A percentile compares a stretch with the other conserved stretches of the same genome.
Conservation (phyloP, 2,888 invertebrate genomes). For the Bunonema sp. region DNA sequence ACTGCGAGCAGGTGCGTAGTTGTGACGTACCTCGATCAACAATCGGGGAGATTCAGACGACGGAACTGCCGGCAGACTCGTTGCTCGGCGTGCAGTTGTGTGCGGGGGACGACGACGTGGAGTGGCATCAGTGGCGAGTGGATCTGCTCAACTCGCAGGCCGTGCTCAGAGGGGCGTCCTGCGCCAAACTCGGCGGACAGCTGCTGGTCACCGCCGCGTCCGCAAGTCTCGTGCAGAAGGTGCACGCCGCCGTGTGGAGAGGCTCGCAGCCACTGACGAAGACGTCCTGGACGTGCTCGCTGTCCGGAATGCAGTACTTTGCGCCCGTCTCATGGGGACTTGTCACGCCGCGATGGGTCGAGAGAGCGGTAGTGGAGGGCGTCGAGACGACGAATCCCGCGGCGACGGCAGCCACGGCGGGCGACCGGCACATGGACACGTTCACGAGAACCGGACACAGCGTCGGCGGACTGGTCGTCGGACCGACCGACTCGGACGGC, state of each 20-base stretch:
- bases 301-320: constrained; percentile 96
- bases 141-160: constrained; percentile 75
- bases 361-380: no score
- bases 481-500: no score
- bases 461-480: no score
- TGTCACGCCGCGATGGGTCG: no score
- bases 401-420: no score
- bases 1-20: constrained; percentile 73
- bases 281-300: constrained; percentile 80
- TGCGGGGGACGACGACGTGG: constrained; percentile 72
- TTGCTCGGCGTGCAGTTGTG: constrained; percentile 72
- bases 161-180: no score
- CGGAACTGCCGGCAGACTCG: constrained; percentile 50
- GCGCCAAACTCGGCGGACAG: constrained; percentile 95
- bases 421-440: no score
- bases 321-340: no score
- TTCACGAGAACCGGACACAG: no score
- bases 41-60: constrained; percentile 34
- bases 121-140: constrained; percentile 48
- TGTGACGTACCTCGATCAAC: background rate
- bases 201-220: constrained; percentile 89
- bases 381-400: no score
- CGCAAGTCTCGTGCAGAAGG: constrained; percentile 69
- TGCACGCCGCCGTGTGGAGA: constrained; percentile 55
- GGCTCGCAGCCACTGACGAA: constrained; percentile 74